phyloP scores from a whole-genome alignment of 2,113 vertebrate genomes.

The Galemys pyrenaicus region DNA sequence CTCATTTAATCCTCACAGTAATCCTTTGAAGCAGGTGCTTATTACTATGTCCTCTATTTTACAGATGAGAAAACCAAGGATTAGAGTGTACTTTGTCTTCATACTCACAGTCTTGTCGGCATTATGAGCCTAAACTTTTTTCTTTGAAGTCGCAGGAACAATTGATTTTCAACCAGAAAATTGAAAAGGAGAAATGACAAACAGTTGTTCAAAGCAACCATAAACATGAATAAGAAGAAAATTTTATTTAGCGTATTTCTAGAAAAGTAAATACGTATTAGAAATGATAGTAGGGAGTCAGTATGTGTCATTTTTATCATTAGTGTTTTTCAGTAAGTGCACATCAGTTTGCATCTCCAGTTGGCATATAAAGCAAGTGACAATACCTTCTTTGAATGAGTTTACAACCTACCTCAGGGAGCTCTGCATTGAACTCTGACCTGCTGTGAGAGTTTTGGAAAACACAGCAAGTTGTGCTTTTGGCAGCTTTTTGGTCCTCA shows the following conservation, averaged over 20 bases:
- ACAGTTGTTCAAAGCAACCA: not conserved
- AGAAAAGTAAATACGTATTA: not conserved
- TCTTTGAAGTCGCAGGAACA: not conserved
- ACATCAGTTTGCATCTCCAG: not conserved
- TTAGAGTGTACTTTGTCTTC: not conserved
- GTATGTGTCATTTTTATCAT: not conserved
- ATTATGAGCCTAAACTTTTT: not conserved
- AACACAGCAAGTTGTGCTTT: not conserved
- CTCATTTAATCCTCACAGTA: conserved; percentile 28
- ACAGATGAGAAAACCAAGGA: not conserved
- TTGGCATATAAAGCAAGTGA: not conserved
- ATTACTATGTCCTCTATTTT: not conserved
- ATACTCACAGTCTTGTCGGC: not conserved
- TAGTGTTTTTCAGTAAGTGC: not conserved
- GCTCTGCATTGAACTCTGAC: not conserved
- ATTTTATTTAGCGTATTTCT: not conserved
- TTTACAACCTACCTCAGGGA: not conserved
- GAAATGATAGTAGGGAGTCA: conserved; percentile 3
- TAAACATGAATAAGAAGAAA: conserved; percentile 1
- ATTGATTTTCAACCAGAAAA: conserved; percentile 9
- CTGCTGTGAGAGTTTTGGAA: not conserved
- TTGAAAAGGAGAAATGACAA: conserved; percentile 12
- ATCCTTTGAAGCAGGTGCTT: not conserved
- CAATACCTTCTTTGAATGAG: not conserved
- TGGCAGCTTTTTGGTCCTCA: not conserved